Evolutionary conservation across 2,797 vertebrate species (phyloP).

Genomic region (Orientallactaga sibirica): DNA sequence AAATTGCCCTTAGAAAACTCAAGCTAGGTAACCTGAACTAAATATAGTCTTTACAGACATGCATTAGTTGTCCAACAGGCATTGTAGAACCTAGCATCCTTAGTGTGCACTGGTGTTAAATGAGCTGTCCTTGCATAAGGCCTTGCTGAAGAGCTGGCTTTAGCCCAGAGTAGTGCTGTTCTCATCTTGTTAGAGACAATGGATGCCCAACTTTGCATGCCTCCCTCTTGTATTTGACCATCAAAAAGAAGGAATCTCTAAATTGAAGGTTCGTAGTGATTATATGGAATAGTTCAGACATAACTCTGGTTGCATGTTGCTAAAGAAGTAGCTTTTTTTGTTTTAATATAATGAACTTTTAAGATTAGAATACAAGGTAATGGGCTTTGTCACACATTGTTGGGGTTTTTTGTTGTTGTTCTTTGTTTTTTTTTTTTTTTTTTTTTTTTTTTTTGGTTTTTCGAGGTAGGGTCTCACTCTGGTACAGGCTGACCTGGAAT

Average conservation of each 20-base stretch:
- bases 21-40: neutral
- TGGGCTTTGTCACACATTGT: neutral
- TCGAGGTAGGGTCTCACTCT: no score
- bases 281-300: neutral
- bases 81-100: neutral
- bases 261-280: neutral
- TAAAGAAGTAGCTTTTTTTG: neutral
- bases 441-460: no score
- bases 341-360: neutral
- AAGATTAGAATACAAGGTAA: neutral
- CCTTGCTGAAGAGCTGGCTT: constrained; percentile 38
- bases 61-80: neutral
- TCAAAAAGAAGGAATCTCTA: neutral
- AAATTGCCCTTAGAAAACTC: neutral
- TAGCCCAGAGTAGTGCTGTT: neutral
- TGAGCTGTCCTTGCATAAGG: neutral
- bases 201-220: neutral
- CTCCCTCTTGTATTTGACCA: neutral
- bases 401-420: no score
- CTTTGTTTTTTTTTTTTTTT: no score
- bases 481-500: no score
- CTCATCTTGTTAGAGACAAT: neutral
- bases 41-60: neutral
- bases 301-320: neutral
- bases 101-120: neutral